Conservation (phyloP, 2,888 invertebrate species). For the Leptopilina myrica region DNA sequence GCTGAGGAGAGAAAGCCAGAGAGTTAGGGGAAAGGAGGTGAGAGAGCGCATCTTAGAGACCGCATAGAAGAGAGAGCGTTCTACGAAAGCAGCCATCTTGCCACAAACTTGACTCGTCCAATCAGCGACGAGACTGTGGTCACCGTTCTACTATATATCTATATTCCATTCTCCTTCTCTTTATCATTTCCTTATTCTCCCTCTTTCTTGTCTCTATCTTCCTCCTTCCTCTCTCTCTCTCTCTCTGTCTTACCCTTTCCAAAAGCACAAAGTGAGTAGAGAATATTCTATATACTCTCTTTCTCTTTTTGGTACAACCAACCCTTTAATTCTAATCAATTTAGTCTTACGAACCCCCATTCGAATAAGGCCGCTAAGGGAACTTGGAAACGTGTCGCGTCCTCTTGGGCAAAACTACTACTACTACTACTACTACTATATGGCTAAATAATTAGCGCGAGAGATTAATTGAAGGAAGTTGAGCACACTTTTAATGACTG, state of each 20-base stretch:
- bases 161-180: slow-evolving; percentile 56
- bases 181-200: slow-evolving; percentile 47
- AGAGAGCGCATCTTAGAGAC: slow-evolving; percentile 71
- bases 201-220: slow-evolving; percentile 52
- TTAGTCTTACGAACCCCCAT: slow-evolving; percentile 70
- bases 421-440: slow-evolving; percentile 65
- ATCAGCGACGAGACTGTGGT: slow-evolving; percentile 76
- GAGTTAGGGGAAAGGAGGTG: slow-evolving; percentile 45
- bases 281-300: not conserved
- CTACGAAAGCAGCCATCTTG: slow-evolving; percentile 74
- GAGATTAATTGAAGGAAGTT: slow-evolving; percentile 72
- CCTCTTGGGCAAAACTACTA: slow-evolving; percentile 60
- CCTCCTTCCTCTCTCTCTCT: slow-evolving; percentile 52
- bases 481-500: slow-evolving; percentile 63
- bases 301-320: slow-evolving; percentile 60
- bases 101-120: slow-evolving; percentile 77
- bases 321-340: slow-evolving; percentile 76
- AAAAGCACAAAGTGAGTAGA: no score
- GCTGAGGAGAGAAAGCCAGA: slow-evolving; percentile 32
- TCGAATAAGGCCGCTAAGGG: slow-evolving; percentile 54
- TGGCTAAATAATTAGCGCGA: slow-evolving; percentile 73
- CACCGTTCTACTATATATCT: slow-evolving; percentile 71
- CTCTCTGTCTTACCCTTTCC: slow-evolving; percentile 38
- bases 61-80: slow-evolving; percentile 66
- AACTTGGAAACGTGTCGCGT: slow-evolving; percentile 51